Conservation (phyloP, 2,888 invertebrate genomes). For the Palloptera scutellata region DNA sequence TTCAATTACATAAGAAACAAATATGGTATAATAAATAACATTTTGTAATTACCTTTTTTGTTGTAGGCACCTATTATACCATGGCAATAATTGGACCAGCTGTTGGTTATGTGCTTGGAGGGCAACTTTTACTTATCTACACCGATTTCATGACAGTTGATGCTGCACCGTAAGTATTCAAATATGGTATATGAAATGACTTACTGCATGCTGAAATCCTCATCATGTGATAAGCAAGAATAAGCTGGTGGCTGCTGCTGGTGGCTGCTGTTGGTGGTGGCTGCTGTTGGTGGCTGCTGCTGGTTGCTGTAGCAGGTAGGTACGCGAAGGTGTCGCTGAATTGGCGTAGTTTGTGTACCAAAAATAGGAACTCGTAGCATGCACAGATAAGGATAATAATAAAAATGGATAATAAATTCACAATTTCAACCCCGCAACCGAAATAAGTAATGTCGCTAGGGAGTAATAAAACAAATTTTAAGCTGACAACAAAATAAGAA, state of each 20-base stretch:
- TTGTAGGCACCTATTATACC: constrained; percentile 78
- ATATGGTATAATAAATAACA: no score
- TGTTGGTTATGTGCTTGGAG: constrained; percentile 85
- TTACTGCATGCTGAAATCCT: not conserved
- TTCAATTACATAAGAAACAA: no score
- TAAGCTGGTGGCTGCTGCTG: not conserved
- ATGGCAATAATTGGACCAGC: constrained; percentile 86
- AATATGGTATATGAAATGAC: constrained; percentile 5
- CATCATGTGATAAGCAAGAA: no score
- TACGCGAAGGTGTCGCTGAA: not conserved
- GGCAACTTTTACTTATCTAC: constrained; percentile 80
- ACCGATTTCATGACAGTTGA: constrained; percentile 75
- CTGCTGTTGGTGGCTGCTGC: not conserved
- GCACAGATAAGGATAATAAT: no score
- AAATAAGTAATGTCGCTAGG: constrained; percentile 46
- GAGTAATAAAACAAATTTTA: constrained; percentile 60
- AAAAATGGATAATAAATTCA: no score
- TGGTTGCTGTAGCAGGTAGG: constrained; percentile 7
- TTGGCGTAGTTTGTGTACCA: no score
- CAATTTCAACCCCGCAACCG: no score
- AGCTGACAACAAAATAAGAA: constrained; percentile 51
- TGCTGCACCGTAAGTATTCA: constrained; percentile 70
- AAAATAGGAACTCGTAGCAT: no score
- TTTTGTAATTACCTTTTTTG: constrained; percentile 7
- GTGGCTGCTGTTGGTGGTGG: not conserved